Base-by-base conservation (phyloP, 2,113 vertebrate species). In the Cyanoderma ruficeps region DNA sequence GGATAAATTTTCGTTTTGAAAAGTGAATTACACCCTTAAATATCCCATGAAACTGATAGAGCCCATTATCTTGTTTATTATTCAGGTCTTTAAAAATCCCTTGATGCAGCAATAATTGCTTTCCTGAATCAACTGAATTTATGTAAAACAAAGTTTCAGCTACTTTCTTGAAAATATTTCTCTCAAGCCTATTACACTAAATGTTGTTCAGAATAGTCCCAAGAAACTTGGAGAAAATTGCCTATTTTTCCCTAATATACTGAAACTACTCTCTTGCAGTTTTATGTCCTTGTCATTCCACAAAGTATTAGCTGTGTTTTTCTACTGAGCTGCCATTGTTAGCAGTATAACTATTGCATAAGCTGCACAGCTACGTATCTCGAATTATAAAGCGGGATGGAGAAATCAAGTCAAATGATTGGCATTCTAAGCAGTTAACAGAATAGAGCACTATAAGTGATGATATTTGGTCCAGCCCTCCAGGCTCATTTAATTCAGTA, bases 11-110 rank as follows among this genome's bases (percentile, higher is more conserved):
- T 93, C 4, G 1, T 94, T 93, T 93, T 80, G 41, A 60, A 74
- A 76, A 95, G 42, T 46, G 57, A 92, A 83, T 91, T 93, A 91
- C 42, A 78, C 77, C 42, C 80, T 93, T 93, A 83, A 89, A 65
- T 65, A 65, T 59, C 56, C 64, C 71, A 52, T 50, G 91, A 90
- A 95, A 88, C 24, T 81, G 84, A 93, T 72, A 67, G 71, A 91
- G 63, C 13, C 68, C 56, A 90, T 94, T 96, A 88, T 76, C 57
- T 84, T 82, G 61, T 94, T 96, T 96, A 44, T 94, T 96, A 83
- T 81, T 93, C 81, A 71, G 9, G 46, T 85, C 85, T 97, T 95
- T 49, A 76, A 96, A 97, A 90, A 90, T 94, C 82, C 65, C 92
- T 96, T 92, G 92, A 59, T 87, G 52, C 59, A 86, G 44, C 59